Evolutionary conservation across 2,797 vertebrate species (phyloP), one percentile per base, ranked within the genome.

Genomic region (Alectoris magna): DNA sequence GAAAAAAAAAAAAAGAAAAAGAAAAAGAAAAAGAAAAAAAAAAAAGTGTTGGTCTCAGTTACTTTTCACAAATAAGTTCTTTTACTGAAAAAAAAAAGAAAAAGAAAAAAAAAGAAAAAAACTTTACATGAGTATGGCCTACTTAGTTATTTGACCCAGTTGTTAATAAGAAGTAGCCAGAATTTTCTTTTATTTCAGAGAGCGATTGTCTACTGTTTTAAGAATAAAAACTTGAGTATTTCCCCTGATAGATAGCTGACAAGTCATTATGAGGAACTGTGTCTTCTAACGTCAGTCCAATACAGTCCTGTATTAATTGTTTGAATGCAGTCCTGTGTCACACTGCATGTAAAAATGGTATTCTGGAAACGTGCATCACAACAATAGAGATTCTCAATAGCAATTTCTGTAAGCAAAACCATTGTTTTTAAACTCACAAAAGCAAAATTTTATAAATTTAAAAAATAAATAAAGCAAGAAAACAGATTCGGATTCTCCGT

Each of bases 121-220:
- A 36, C 59, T 86, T 59, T 70, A 43, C 24, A 36, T 87, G 91
- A 87, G 69, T 85, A 71, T 90, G 81, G n/a, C 95, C 95, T 94
- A 96, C 46, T 95, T 95, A 93, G 77, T 76, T 90, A 92, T 86
- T 67, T 95, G 95, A 96, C 95, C 94, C 83, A 97, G 46, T 96
- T 97, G 89, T 68, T 94, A 89, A 76, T 70, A 59, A 79, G 80
- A 95, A 95, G 75, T 72, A 90, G 67, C 90, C 95, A 96, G 81
- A 96, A 87, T 84, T 82, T 88, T 95, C 85, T 60, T 85, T 84
- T 91, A 91, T 69, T 78, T 82, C 91, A 90, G 39, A 73, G 75
- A 88, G 74, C 4, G 1, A 91, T 15, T 91, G 78, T n/a, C 43
- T 83, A 71, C 56, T 90, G 79, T 64, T 48, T 91, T 81, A 79